Base-by-base conservation (phyloP, 23 tunicate genomes). In the Halocynthia aurantium region DNA sequence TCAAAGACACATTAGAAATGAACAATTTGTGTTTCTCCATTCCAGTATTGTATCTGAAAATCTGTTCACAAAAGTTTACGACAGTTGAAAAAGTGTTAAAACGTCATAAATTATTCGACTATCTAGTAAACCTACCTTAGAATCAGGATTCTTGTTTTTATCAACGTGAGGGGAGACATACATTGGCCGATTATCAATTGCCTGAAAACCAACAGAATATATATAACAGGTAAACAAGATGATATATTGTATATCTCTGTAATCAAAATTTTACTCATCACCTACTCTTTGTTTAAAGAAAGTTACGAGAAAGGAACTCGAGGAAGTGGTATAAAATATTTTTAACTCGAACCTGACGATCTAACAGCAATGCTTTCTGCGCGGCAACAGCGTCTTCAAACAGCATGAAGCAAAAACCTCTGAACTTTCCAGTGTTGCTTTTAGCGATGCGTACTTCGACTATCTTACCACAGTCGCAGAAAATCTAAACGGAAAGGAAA, bases 11-110 rank as follows among this genome's bases (percentile, higher is more conserved):
- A 20, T 82, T 82, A 52, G 92, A 82, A 8, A 92, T 78, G 52
- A 92, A 92, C 10, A 92, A 73, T 57, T 92, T 92, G 88, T 92
- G 91, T 13, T 80, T 78, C 60, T 92, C 98, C 82, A 92, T 72
- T 53, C 88, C 82, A 7, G 78, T 75, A 7, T 81, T 80, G 70
- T 92, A 92, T 52, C 78, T 86, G 84, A 92, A 92, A 17, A 81
- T 77, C 97, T 91, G 76, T 18, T 17, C 22, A 67, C 22, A 67
- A 18, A 67, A 67, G 4, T 58, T 58, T 2, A 60, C 64, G 4
- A 60, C 70, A 65, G 63, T 13, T 58, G 4, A 58, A 58, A n/a
- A 58, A 13, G 15, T 58, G 4, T 13, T 58, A 58, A 13, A n/a
- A 58, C 17, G 63, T 13, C 15, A 15, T 58, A n/a, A 58, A 15